Evolutionary conservation across 2,797 vertebrate species (phyloP), one percentile per base, ranked within the genome.

Genomic region (Furcifer pardalis): DNA sequence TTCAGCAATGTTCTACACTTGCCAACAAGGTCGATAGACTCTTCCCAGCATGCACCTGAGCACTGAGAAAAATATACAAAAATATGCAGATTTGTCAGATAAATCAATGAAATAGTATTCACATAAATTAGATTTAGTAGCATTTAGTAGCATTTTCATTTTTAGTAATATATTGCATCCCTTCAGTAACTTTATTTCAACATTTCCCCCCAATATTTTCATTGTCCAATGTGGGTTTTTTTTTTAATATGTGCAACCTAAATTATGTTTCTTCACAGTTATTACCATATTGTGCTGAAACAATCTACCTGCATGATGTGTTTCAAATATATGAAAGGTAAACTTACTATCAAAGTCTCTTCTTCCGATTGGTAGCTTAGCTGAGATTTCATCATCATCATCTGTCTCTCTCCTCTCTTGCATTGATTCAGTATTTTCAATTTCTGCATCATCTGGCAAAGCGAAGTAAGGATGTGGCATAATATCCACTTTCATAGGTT

Each of bases 1-100:
- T 84, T 65, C 76, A 59, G 49, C 40, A 73, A 60, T 74, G 60
- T 95, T 79, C 97, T 95, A 97, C 71, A 90, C 89, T 90, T 97
- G 96, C 98, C 98, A 99, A 92, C 98, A 99, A 73, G 98, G 98
- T 90, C 98, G 95, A 89, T 99, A 99, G 77, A 99, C 98, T 97
- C 98, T 95, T 94, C 98, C 98, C 87, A 99, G 96, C 98, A 99
- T 99, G 87, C 98, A 99, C 62, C 98, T 97, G 89, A 99, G 96
- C 90, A 98, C 98, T 99, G 84, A 25, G 82, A 79, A 17, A 73
- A 35, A 71, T 82, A 69, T n/a, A 0, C 7, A 60, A 25, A 59
- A 77, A 49, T n/a, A 0, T 63, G 89, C 85, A 44, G 44, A 27
- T 40, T 79, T 27, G 30, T 63, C 59, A 79, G 46, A 37, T 49